Evolutionary conservation across 2,797 vertebrate genomes (phyloP).

Genomic region (Orientallactaga sibirica): DNA sequence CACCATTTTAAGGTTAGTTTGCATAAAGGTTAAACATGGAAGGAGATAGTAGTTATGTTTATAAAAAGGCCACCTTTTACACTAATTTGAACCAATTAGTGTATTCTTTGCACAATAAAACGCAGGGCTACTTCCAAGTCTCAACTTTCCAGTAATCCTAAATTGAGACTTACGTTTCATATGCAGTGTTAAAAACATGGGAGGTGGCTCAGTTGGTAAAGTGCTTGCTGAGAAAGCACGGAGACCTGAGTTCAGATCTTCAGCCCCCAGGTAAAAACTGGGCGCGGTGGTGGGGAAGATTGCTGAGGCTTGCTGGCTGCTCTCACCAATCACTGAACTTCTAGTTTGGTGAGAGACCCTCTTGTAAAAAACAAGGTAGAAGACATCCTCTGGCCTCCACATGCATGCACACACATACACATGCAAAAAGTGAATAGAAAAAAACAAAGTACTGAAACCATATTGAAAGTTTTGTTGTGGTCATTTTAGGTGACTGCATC

Average conservation of each 20-base stretch:
- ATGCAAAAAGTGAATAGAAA: background rate
- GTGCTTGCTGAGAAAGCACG: too few species aligned
- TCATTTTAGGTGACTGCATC: background rate
- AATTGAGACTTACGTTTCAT: background rate
- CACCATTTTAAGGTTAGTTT: constrained; percentile 26
- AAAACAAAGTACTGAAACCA: background rate
- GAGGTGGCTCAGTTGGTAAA: too few species aligned
- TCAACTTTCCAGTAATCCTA: background rate
- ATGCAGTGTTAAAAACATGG: background rate
- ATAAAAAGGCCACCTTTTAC: background rate
- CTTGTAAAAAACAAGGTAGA: too few species aligned
- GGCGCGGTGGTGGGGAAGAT: too few species aligned
- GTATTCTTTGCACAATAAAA: background rate
- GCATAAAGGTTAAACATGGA: background rate
- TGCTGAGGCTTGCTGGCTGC: too few species aligned
- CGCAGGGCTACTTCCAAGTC: background rate
- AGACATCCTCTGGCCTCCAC: too few species aligned
- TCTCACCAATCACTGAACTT: too few species aligned
- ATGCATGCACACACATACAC: background rate
- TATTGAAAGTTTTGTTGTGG: background rate
- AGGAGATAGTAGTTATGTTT: background rate
- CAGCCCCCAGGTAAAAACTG: too few species aligned
- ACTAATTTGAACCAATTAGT: background rate
- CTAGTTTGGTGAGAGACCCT: too few species aligned
- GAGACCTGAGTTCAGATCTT: too few species aligned